Percentiles rank a stretch among this genome's conserved stretches.
These are phyloP conservation scores for Heliconius hewitsoni DNA, from an alignment of 1,140 invertebrate genomes.

Conservation along the genomic window DNA sequence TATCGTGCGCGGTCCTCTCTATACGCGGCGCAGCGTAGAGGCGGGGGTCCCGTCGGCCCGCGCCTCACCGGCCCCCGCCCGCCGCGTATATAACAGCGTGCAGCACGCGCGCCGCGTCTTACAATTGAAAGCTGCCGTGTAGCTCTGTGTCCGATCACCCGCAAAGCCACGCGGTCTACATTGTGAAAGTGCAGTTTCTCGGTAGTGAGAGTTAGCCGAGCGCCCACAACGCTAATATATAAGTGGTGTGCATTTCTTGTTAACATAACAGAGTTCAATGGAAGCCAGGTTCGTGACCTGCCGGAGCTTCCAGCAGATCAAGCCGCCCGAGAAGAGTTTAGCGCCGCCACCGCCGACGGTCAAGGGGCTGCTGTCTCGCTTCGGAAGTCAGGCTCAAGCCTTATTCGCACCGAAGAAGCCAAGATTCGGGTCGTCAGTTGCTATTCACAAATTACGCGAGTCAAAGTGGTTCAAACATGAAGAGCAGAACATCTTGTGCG, in stretches of 20 bases:
- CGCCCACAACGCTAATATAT: conserved; percentile 38
- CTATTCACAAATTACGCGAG: conserved; percentile 85
- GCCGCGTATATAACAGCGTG: conserved; percentile 57
- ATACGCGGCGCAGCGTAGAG: conserved; percentile 47
- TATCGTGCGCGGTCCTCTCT: conserved; percentile 48
- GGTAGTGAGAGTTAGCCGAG: conserved; percentile 70
- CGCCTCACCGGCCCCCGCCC: conserved; percentile 40
- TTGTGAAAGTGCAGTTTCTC: conserved; percentile 80
- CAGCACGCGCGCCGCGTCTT: conserved; percentile 73
- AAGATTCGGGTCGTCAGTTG: conserved; percentile 84
- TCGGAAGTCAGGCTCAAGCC: conserved; percentile 80
- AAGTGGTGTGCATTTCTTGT: conserved; percentile 62
- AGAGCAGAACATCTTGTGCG: conserved; percentile 85
- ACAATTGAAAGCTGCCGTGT: conserved; percentile 59
- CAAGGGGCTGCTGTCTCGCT: conserved; percentile 77
- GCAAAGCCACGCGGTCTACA: conserved; percentile 63
- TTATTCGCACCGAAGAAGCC: conserved; percentile 79
- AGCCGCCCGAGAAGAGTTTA: conserved; percentile 78
- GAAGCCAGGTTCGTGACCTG: conserved; percentile 82
- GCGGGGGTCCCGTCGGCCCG: conserved; percentile 44
- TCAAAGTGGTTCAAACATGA: conserved; percentile 86
- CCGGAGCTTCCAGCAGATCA: conserved; percentile 79
- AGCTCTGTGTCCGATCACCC: conserved; percentile 46
- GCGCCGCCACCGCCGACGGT: conserved; percentile 74
- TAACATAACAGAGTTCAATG: conserved; percentile 76